Base-by-base conservation (phyloP, 1,140 invertebrate genomes). In the Panulirus ornatus region DNA sequence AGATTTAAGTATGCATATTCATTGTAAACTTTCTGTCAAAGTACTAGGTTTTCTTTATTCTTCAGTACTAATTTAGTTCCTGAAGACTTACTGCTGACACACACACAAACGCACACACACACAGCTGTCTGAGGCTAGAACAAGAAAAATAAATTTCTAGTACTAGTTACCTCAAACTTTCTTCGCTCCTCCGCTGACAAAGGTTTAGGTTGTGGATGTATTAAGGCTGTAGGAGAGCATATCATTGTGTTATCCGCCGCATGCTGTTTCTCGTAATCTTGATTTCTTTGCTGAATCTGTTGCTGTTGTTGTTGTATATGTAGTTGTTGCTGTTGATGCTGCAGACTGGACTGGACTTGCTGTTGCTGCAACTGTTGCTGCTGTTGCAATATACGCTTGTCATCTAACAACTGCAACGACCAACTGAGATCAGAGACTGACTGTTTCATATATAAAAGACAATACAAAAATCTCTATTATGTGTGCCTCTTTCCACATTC, bases 101-200 rank as follows among this genome's bases (percentile, higher is more conserved):
- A n/a, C n/a, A n/a, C n/a, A n/a, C n/a, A n/a, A n/a, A n/a, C n/a
- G n/a, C n/a, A n/a, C n/a, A n/a, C n/a, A n/a, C n/a, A n/a, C n/a
- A n/a, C n/a, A n/a, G n/a, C n/a, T n/a, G n/a, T n/a, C n/a, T n/a
- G n/a, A n/a, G n/a, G n/a, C n/a, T n/a, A n/a, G n/a, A n/a, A n/a
- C n/a, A n/a, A n/a, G n/a, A n/a, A n/a, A n/a, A n/a, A n/a, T n/a
- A n/a, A n/a, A n/a, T n/a, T n/a, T n/a, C n/a, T n/a, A 82, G 42
- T 30, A 19, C n/a, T 47, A 36, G 58, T 70, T 63, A 91, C 89
- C 83, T 91, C 89, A 85, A 91, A 91, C 36, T 91, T 94, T 85
- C 95, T 95, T 91, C 94, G 94, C 93, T 95, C 94, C 70, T 93
- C 93, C 51, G 93, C 93, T 30, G 94, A 92, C 73, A 93, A 93